These are phyloP conservation scores for Stictocephala bisonia DNA, from an alignment of 2,888 invertebrate genomes.

Conservation along the genomic window DNA sequence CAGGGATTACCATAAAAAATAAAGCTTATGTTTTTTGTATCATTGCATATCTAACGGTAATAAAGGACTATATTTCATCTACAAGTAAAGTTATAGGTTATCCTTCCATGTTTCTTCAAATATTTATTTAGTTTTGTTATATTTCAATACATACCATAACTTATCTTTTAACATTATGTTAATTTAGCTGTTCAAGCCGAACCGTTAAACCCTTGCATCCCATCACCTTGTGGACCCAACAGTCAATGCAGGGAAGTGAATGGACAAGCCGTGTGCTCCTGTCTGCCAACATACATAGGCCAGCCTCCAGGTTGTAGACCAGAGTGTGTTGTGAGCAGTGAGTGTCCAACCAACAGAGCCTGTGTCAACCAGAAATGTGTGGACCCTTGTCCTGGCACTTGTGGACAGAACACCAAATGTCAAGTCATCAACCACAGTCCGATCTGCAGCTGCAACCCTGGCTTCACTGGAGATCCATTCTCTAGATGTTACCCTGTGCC, in stretches of 20 bases:
- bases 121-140: no score
- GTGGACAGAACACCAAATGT: conserved; percentile 69
- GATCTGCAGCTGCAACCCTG: conserved; percentile 68
- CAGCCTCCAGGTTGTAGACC: conserved; percentile 78
- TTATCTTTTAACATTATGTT: conserved; percentile 1
- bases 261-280: conserved; percentile 75
- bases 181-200: conserved; percentile 53
- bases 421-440: conserved; percentile 70
- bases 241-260: conserved; percentile 76
- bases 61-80: no score
- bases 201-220: conserved; percentile 70
- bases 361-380: conserved; percentile 74
- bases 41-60: no score
- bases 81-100: no score
- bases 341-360: conserved; percentile 72
- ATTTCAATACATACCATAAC: no score
- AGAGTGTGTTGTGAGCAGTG: conserved; percentile 74
- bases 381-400: conserved; percentile 73
- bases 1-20: no score
- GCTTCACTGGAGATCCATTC: conserved; percentile 69
- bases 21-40: no score
- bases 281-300: conserved; percentile 75
- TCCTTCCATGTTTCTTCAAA: no score
- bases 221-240: conserved; percentile 77
- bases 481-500: conserved; percentile 63